A percentile compares a stretch with the other conserved stretches of the same genome.
Conservation (phyloP, 2,113 vertebrate genomes). For the Boulengeromyrus knoepffleri region DNA sequence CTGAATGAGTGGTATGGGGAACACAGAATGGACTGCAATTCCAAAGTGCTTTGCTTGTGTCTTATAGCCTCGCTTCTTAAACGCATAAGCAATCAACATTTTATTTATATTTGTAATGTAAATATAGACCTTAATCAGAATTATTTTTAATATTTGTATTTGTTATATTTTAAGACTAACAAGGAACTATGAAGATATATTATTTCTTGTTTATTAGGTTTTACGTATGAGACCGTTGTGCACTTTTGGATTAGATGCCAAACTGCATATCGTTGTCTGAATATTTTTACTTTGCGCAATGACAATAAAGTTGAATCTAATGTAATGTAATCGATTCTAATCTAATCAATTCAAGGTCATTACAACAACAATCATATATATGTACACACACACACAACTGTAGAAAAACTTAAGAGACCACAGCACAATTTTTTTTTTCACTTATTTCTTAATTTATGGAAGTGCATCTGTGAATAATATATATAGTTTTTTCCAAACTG, state of each 20-base stretch:
- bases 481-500: too few species aligned
- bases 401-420: background rate
- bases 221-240: background rate
- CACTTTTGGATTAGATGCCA: background rate
- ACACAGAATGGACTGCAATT: background rate
- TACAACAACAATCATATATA: too few species aligned
- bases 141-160: background rate
- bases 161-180: background rate
- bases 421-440: too few species aligned
- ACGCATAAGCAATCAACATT: background rate
- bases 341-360: background rate
- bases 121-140: background rate
- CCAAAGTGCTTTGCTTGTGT: background rate
- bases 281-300: background rate
- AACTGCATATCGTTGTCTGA: background rate
- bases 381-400: background rate
- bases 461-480: too few species aligned
- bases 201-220: background rate
- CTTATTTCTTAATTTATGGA: too few species aligned
- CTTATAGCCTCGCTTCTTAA: too few species aligned
- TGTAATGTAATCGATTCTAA: background rate
- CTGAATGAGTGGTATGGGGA: slow-evolving; percentile 38
- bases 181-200: background rate
- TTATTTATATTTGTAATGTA: background rate
- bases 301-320: background rate